Evolutionary conservation across 2,113 vertebrate species (phyloP).

Genomic region (Speoplatyrhinus poulsoni): DNA sequence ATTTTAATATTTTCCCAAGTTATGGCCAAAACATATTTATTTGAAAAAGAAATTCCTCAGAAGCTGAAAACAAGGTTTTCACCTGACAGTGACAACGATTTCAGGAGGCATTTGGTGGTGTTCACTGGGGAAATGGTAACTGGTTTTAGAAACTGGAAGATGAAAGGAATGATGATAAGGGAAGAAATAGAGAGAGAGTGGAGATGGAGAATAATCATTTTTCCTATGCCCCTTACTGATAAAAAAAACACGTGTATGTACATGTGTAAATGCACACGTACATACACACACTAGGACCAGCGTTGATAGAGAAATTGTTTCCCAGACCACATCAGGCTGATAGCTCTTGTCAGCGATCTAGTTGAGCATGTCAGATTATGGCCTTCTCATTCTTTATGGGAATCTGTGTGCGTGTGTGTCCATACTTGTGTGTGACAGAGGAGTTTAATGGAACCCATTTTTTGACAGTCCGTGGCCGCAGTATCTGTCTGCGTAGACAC

Average conservation of each 20-base stretch:
- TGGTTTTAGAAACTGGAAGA: background rate
- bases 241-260: background rate
- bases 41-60: too few relatives aligned
- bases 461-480: slow-evolving; percentile 2
- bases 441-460: background rate
- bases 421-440: background rate
- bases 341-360: slow-evolving; percentile 8
- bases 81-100: too few relatives aligned
- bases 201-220: background rate
- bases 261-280: background rate
- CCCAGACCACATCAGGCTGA: background rate
- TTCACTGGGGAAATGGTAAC: background rate
- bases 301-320: slow-evolving; percentile 15
- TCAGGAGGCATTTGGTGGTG: slow-evolving; percentile 7
- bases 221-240: background rate
- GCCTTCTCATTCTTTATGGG: background rate
- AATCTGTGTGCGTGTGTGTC: background rate
- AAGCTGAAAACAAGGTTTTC: too few relatives aligned
- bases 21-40: too few relatives aligned
- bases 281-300: slow-evolving; percentile 1
- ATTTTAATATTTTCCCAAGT: too few relatives aligned
- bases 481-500: slow-evolving; percentile 1
- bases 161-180: background rate
- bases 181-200: background rate
- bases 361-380: background rate